Evolutionary conservation across 2,888 invertebrate genomes (phyloP).

Genomic region (Ctena decussata): DNA sequence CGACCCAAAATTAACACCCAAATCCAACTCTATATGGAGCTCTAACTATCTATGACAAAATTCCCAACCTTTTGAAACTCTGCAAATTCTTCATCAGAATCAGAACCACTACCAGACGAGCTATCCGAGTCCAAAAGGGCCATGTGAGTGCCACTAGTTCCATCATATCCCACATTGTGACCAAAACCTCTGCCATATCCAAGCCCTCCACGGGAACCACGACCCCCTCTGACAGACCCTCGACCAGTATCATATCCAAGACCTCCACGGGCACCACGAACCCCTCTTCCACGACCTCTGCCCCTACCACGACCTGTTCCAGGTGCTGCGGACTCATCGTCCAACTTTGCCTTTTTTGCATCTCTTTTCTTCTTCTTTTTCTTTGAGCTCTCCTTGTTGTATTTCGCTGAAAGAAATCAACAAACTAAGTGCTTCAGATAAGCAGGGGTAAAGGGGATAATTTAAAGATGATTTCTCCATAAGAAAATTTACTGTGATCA

Average conservation of each 20-base stretch:
- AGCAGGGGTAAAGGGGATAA: no score
- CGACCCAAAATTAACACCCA: no score
- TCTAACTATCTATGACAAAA: no score
- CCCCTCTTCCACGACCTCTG: constrained; percentile 39
- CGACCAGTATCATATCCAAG: constrained; percentile 33
- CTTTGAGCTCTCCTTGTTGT: constrained; percentile 84
- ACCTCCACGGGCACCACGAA: background rate
- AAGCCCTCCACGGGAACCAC: background rate
- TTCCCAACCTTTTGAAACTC: constrained; percentile 33
- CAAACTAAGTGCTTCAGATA: no score
- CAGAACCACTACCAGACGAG: constrained; percentile 48
- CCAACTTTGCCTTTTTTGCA: constrained; percentile 48
- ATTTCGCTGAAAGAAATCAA: constrained; percentile 78
- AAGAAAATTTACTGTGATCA: no score
- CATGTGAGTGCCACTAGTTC: background rate
- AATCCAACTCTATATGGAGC: no score
- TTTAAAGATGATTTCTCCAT: no score
- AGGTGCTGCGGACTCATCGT: constrained; percentile 13
- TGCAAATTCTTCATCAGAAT: constrained; percentile 64
- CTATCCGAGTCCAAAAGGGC: constrained; percentile 48
- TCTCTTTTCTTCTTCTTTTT: constrained; percentile 74
- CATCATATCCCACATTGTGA: background rate
- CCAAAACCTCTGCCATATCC: background rate
- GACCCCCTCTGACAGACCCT: constrained; percentile 7
- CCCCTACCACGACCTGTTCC: constrained; percentile 39